Base-by-base conservation (phyloP, 2,888 invertebrate genomes). In the Polyommatus iphigenia region DNA sequence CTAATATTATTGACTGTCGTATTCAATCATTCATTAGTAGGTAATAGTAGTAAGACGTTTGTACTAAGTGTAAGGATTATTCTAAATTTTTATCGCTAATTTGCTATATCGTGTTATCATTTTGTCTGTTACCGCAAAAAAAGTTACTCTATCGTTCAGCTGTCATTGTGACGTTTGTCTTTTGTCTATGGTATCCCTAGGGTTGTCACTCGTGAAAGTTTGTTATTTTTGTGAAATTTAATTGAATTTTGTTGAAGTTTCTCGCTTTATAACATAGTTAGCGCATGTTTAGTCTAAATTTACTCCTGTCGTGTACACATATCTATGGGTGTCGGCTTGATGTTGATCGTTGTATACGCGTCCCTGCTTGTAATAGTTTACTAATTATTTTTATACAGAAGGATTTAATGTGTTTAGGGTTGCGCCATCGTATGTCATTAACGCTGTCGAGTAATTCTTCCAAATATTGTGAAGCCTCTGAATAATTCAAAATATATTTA, bases 401-500 rank as follows among this genome's bases (percentile, higher is more conserved):
- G 80, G 81, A 83, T 81, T 76, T 80, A 82, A 80, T 82, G 81
- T 82, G 79, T 82, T 83, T 80, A 83, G 83, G 85, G 83, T 84
- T 71, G 77, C 83, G 85, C 85, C 86, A 77, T 71, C 87, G 80
- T 87, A 83, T 87, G 85, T 83, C 83, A 85, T 81, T 78, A 84
- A 86, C 85, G 88, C 91, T 88, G 89, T 90, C 89, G 85, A 84
- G 85, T 89, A 88, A 92, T 92, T 93, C 93, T 93, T 93, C 93
- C 92, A 92, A 92, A 92, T 93, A 93, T 92, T 93, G 93, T 93
- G 90, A 92, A 92, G 94, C 93, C 93, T 94, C 94, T 93, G 94
- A 91, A 92, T 94, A 91, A 93, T 94, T 93, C 92, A 91, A 93
- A 94, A 92, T 94, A 94, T 94, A 94, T 94, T 94, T 94, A 94